Evolutionary conservation across 2,797 vertebrate species (phyloP).

Genomic region (Neosilurus mollespiculum): DNA sequence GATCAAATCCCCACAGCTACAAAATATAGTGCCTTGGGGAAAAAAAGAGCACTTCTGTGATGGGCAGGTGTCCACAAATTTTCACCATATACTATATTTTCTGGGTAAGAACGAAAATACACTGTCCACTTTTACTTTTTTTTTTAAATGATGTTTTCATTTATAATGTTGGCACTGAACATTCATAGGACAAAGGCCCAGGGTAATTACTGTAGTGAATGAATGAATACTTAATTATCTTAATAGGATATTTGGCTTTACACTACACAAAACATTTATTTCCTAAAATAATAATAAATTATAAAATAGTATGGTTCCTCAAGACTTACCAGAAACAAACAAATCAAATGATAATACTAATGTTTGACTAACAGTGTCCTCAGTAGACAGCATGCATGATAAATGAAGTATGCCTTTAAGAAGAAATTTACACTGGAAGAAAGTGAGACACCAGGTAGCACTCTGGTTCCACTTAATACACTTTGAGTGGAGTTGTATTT

Average conservation of each 20-base stretch:
- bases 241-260: conserved; percentile 42
- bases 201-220: conserved; percentile 53
- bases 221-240: conserved; percentile 52
- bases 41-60: background rate
- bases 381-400: background rate
- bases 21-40: background rate
- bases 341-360: background rate
- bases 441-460: background rate
- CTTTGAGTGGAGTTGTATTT: conserved; percentile 26
- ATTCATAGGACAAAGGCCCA: conserved; percentile 39
- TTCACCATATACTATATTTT: background rate
- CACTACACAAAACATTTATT: conserved; percentile 40
- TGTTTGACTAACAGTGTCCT: background rate
- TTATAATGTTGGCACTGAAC: conserved; percentile 16
- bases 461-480: background rate
- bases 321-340: background rate
- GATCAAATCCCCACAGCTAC: background rate
- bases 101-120: background rate
- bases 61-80: background rate
- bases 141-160: no score
- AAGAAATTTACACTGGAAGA: conserved; percentile 8
- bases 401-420: conserved; percentile 4
- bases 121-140: background rate
- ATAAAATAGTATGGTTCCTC: background rate
- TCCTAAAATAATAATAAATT: conserved; percentile 22